phyloP scores from a whole-genome alignment of 2,888 invertebrate species.

The Melipona bicolor region DNA sequence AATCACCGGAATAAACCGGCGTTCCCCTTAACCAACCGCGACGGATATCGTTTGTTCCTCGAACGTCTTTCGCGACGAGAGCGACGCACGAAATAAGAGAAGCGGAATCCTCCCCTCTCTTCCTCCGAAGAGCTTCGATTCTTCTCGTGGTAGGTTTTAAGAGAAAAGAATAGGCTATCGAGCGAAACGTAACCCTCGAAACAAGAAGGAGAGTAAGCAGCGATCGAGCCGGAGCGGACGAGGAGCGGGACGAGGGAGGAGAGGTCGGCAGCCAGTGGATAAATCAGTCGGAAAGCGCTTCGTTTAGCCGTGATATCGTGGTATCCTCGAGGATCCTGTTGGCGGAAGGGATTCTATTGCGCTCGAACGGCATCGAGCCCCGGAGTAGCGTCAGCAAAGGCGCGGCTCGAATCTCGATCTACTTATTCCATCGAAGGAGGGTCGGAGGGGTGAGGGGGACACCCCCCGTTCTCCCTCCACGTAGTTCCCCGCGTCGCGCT shows the following conservation, averaged over 20 bases:
- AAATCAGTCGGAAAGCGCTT: constrained; percentile 74
- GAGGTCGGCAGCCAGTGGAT: constrained; percentile 59
- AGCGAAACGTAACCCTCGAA: constrained; percentile 24
- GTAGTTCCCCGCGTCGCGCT: constrained; percentile 58
- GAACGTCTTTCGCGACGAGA: constrained; percentile 12
- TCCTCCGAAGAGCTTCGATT: constrained; percentile 5
- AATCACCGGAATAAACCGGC: constrained; percentile 33
- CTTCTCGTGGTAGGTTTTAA: not conserved
- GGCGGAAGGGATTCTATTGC: constrained; percentile 73
- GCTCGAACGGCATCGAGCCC: constrained; percentile 69
- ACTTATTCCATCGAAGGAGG: constrained; percentile 66
- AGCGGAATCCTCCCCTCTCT: not conserved
- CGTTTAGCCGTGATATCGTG: constrained; percentile 74
- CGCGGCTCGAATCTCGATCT: constrained; percentile 72
- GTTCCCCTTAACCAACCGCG: constrained; percentile 28
- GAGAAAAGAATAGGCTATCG: constrained; percentile 23
- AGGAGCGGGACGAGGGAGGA: not conserved
- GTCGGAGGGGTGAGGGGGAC: constrained; percentile 54
- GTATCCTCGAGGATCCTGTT: constrained; percentile 71
- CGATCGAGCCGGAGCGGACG: constrained; percentile 14
- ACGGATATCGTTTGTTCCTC: not conserved
- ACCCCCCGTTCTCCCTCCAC: constrained; percentile 41
- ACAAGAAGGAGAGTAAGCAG: constrained; percentile 26
- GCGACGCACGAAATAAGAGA: not conserved
- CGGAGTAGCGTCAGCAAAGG: constrained; percentile 72